Percentiles rank a stretch among this genome's conserved stretches.
These are phyloP conservation scores for Chelon auratus DNA, from an alignment of 2,797 vertebrate genomes.

Conservation along the genomic window DNA sequence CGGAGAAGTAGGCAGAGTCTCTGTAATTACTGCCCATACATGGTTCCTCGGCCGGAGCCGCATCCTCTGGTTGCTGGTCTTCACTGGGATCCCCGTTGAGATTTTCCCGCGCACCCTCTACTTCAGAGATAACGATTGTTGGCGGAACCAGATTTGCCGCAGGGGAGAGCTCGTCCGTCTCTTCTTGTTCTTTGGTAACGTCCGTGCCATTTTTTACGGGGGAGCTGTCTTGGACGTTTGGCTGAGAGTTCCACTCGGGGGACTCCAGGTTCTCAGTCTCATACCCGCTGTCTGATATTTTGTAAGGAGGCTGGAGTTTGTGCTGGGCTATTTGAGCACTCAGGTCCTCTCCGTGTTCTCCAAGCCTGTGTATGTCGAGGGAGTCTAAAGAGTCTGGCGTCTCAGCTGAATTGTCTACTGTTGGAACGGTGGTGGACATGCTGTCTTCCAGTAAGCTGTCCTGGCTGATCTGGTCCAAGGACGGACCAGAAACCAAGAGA, in stretches of 20 bases:
- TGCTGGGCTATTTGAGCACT: constrained; percentile 73
- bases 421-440: constrained; percentile 82
- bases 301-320: constrained; percentile 92
- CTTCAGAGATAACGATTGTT: constrained; percentile 90
- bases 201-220: constrained; percentile 72
- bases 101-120: constrained; percentile 67
- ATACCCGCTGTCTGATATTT: constrained; percentile 97
- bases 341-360: constrained; percentile 83
- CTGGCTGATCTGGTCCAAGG: constrained; percentile 91
- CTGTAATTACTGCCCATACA: constrained; percentile 85
- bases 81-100: constrained; percentile 68
- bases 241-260: constrained; percentile 96
- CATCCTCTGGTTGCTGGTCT: constrained; percentile 66
- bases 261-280: constrained; percentile 99
- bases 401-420: constrained; percentile 85
- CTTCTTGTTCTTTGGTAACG: constrained; percentile 59
- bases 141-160: constrained; percentile 78
- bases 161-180: constrained; percentile 40
- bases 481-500: constrained; percentile 83
- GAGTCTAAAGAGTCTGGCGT: constrained; percentile 95
- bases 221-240: constrained; percentile 76
- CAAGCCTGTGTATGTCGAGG: constrained; percentile 88
- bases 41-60: constrained; percentile 70
- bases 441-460: constrained; percentile 93
- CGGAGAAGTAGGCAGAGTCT: constrained; percentile 99